Evolutionary conservation across 2,888 invertebrate species (phyloP).

Genomic region (Eristalinus sepulchralis): DNA sequence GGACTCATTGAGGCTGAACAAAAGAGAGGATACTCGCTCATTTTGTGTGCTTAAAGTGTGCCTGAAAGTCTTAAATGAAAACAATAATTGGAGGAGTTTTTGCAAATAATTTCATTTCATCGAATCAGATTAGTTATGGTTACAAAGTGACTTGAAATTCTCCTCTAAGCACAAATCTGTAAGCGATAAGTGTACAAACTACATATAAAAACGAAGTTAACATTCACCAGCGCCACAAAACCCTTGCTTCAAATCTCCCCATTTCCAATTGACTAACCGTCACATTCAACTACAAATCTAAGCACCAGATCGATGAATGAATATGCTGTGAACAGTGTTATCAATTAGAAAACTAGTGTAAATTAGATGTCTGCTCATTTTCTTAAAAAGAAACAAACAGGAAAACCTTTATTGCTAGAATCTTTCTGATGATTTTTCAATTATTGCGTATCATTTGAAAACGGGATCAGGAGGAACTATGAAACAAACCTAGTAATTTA

Average conservation of each 20-base stretch:
- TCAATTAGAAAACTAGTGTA: not conserved
- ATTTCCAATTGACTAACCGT: not conserved
- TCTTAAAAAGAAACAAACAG: too few relatives aligned
- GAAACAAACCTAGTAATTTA: too few relatives aligned
- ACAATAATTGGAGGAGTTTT: not conserved
- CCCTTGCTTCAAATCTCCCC: not conserved
- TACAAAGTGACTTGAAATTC: too few relatives aligned
- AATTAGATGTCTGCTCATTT: not conserved
- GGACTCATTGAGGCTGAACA: not conserved
- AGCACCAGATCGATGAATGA: not conserved
- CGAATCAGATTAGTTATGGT: too few relatives aligned
- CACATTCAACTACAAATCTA: not conserved
- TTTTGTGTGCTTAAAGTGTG: not conserved
- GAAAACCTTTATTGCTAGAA: too few relatives aligned
- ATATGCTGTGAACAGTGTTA: not conserved
- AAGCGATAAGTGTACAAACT: not conserved
- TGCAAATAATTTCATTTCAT: too few relatives aligned
- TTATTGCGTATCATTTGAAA: too few relatives aligned
- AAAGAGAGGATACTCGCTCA: too few relatives aligned
- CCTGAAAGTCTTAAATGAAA: not conserved
- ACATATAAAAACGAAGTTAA: not conserved
- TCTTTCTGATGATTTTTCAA: too few relatives aligned
- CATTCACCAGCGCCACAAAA: not conserved
- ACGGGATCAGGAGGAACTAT: too few relatives aligned
- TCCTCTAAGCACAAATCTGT: not conserved